A percentile compares a stretch with the other conserved stretches of the same genome.
Evolutionary conservation across 2,113 vertebrate species (phyloP).

Genomic region (Delphinapterus leucas): DNA sequence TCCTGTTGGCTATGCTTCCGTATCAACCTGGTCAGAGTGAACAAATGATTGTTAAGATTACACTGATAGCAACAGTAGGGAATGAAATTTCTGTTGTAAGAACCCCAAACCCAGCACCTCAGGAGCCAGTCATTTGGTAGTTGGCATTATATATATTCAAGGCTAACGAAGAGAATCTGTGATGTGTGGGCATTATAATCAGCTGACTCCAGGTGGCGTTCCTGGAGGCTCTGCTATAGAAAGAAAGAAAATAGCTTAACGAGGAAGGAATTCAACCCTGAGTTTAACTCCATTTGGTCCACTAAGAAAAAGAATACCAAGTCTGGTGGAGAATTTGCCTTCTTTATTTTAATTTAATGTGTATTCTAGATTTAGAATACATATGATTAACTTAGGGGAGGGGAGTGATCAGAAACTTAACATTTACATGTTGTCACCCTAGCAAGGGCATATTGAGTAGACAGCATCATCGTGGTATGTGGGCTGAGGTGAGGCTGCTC

Average conservation of each 20-base stretch:
- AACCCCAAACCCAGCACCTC: slow-evolving; percentile 63
- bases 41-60: not conserved
- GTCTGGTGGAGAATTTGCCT: slow-evolving; percentile 51
- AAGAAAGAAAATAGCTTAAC: slow-evolving; percentile 67
- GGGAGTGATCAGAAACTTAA: slow-evolving; percentile 40
- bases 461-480: slow-evolving; percentile 56
- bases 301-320: slow-evolving; percentile 50
- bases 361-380: slow-evolving; percentile 66
- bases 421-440: slow-evolving; percentile 56
- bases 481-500: slow-evolving; percentile 71
- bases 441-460: slow-evolving; percentile 56
- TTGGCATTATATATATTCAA: slow-evolving; percentile 59
- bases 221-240: slow-evolving; percentile 76
- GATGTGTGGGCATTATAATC: slow-evolving; percentile 75
- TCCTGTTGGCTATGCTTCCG: slow-evolving; percentile 10
- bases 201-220: slow-evolving; percentile 73
- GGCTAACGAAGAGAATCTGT: slow-evolving; percentile 74
- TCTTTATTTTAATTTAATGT: slow-evolving; percentile 51
- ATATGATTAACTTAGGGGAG: slow-evolving; percentile 52
- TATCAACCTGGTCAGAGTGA: not conserved
- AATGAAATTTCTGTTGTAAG: slow-evolving; percentile 59
- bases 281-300: slow-evolving; percentile 64
- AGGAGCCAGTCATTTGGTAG: slow-evolving; percentile 62
- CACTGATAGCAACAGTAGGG: slow-evolving; percentile 19
- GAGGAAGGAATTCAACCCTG: slow-evolving; percentile 55